A percentile compares a stretch with the other conserved stretches of the same genome.
Conservation (phyloP, 1,140 invertebrate genomes). For the Zaprionus camerounensis region DNA sequence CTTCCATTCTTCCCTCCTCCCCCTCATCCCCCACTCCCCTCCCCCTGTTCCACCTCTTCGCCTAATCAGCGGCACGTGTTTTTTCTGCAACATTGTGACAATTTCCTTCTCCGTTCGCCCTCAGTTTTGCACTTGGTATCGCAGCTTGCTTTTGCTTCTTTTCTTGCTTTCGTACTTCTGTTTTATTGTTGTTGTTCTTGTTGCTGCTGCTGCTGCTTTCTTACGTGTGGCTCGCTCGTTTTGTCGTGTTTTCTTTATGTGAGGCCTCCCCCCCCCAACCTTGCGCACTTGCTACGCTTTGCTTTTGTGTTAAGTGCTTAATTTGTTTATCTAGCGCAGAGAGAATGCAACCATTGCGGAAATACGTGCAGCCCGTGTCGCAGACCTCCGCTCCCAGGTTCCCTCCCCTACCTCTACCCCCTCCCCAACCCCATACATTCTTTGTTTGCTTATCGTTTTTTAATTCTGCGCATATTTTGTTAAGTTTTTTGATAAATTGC, state of each 20-base stretch:
- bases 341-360: conserved; percentile 73
- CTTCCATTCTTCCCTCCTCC: background rate
- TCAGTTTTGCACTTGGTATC: conserved; percentile 34
- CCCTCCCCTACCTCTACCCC: too few species aligned
- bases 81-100: conserved; percentile 75
- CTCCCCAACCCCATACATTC: too few species aligned
- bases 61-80: conserved; percentile 79
- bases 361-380: conserved; percentile 57
- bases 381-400: background rate
- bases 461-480: conserved; percentile 62
- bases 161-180: conserved; percentile 9
- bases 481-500: conserved; percentile 43
- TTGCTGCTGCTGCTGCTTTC: conserved; percentile 4
- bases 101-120: conserved; percentile 56
- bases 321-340: conserved; percentile 67
- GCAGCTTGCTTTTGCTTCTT: conserved; percentile 18
- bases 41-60: background rate
- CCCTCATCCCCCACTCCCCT: background rate
- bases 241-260: conserved; percentile 41
- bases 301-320: conserved; percentile 55
- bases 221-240: conserved; percentile 40
- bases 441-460: conserved; percentile 74
- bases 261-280: conserved; percentile 26
- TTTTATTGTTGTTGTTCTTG: conserved; percentile 18
- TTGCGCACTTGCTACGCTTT: conserved; percentile 14